Evolutionary conservation across 1,140 invertebrate genomes (phyloP).

Genomic region (Andrena cerasifolii): DNA sequence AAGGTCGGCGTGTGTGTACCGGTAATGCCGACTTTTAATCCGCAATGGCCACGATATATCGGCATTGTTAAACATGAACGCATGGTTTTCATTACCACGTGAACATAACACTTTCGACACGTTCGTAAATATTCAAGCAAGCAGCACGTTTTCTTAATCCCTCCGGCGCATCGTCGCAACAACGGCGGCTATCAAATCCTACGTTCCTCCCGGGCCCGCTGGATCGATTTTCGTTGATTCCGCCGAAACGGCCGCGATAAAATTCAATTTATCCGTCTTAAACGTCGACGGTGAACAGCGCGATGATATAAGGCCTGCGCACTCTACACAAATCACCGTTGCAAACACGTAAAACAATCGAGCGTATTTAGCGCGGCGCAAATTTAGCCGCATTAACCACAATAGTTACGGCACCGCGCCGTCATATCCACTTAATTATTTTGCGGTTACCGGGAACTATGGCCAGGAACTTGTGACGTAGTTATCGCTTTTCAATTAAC

Average conservation of each 20-base stretch:
- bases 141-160: slow-evolving; percentile 24
- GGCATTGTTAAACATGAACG: slow-evolving; percentile 36
- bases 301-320: no score
- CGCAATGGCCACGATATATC: slow-evolving; percentile 33
- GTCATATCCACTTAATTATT: slow-evolving; percentile 43
- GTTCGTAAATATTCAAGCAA: slow-evolving; percentile 11
- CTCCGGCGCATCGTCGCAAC: neutral
- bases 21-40: slow-evolving; percentile 31
- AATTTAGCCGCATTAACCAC: slow-evolving; percentile 19
- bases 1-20: slow-evolving; percentile 42
- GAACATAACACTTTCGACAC: neutral
- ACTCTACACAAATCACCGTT: neutral
- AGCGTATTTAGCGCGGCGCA: neutral
- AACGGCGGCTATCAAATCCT: neutral
- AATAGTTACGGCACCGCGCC: neutral
- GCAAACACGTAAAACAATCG: neutral
- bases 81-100: slow-evolving; percentile 30
- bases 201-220: no score
- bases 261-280: no score
- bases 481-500: slow-evolving; percentile 44
- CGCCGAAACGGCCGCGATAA: no score
- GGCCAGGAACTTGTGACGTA: slow-evolving; percentile 2
- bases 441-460: slow-evolving; percentile 18
- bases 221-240: neutral
- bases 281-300: no score